phyloP scores from a whole-genome alignment of 2,113 vertebrate species.

The Protobothrops mucrosquamatus region DNA sequence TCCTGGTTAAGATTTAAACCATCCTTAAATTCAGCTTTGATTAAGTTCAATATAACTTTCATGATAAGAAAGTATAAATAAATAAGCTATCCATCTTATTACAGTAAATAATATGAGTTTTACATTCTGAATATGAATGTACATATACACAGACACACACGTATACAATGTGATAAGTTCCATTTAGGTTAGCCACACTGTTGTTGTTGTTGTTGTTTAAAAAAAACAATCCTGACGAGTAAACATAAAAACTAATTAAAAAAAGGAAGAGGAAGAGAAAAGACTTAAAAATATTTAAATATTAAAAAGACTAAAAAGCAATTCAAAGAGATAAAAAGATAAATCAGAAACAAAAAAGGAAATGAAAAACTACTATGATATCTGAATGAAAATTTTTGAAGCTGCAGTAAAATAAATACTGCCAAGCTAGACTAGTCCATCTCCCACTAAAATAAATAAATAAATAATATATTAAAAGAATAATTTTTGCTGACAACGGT shows the following conservation, averaged over 20 bases:
- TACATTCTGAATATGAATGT: background rate
- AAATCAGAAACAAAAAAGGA: background rate
- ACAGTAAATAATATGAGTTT: background rate
- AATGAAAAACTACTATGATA: background rate
- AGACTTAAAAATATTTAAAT: background rate
- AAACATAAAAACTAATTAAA: background rate
- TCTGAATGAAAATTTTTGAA: background rate
- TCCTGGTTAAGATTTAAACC: background rate
- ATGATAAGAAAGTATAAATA: background rate
- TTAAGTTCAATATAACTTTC: background rate
- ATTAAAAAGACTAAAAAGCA: background rate
- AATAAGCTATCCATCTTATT: background rate
- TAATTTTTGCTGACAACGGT: background rate
- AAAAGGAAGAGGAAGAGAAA: background rate
- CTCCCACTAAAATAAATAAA: background rate
- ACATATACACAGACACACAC: background rate
- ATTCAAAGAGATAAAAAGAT: background rate
- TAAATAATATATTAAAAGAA: background rate
- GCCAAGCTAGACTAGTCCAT: background rate
- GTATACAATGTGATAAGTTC: background rate
- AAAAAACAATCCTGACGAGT: background rate
- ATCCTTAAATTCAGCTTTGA: background rate
- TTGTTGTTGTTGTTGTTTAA: background rate
- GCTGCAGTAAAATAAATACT: background rate
- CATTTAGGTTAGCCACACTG: background rate